Percentiles rank a stretch among this genome's conserved stretches.
These are phyloP conservation scores for Pachliopta kotzebuea DNA, from an alignment of 2,888 invertebrate genomes.

Conservation along the genomic window DNA sequence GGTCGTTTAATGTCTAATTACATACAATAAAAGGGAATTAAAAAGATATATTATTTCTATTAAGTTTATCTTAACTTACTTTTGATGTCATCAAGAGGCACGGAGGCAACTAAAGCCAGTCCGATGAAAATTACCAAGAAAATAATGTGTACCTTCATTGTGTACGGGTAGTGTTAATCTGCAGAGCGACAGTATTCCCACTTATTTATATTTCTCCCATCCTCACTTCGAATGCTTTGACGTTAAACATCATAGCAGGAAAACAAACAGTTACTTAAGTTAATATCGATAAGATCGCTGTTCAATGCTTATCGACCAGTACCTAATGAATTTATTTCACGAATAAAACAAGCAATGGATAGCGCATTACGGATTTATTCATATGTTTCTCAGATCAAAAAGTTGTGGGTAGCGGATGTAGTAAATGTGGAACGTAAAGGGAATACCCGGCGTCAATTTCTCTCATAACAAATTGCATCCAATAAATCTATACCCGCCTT, in stretches of 20 bases:
- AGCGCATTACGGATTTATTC: not conserved
- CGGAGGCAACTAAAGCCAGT: conserved; percentile 33
- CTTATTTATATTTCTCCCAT: conserved; percentile 50
- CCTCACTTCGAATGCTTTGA: conserved; percentile 36
- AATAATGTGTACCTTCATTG: conserved; percentile 50
- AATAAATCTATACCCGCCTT: conserved; percentile 43
- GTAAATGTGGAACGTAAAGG: conserved; percentile 56
- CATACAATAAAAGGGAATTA: not conserved
- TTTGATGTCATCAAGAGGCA: not conserved
- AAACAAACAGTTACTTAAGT: not conserved
- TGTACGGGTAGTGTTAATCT: conserved; percentile 41
- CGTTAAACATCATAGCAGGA: conserved; percentile 28
- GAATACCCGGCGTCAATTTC: conserved; percentile 64
- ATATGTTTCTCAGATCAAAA: conserved; percentile 12
- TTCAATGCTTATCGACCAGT: conserved; percentile 27
- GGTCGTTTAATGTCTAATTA: not conserved
- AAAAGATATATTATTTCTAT: not conserved
- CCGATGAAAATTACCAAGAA: conserved; percentile 41
- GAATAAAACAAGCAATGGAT: conserved; percentile 27
- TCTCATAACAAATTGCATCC: conserved; percentile 53
- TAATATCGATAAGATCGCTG: conserved; percentile 10
- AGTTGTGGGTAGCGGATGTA: conserved; percentile 34
- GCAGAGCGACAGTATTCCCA: conserved; percentile 37
- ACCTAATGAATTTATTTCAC: not conserved
- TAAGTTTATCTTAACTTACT: conserved; percentile 12